These are phyloP conservation scores for Phymatocera aterrima DNA, from an alignment of 2,888 invertebrate genomes.

Conservation along the genomic window DNA sequence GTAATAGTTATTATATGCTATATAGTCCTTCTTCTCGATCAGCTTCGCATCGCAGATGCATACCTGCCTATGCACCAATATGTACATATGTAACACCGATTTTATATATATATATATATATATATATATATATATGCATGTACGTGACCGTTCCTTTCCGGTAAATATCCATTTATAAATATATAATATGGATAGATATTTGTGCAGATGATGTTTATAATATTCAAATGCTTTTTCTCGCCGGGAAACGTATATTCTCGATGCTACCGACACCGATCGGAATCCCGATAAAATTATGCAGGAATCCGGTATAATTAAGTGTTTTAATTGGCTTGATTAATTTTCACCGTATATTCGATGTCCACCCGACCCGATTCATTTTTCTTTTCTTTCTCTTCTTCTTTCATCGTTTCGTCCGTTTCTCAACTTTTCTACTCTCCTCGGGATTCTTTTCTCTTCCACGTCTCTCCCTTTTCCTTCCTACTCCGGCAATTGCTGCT, in stretches of 20 bases:
- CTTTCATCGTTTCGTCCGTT: neutral
- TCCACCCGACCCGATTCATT: neutral
- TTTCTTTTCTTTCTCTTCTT: neutral
- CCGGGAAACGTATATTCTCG: neutral
- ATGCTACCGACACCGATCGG: neutral
- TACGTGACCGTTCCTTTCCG: no score
- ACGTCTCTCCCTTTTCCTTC: no score
- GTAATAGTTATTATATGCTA: no score
- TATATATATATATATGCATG: neutral
- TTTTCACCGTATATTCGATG: conserved; percentile 51
- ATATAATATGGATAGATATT: no score
- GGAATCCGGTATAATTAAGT: conserved; percentile 58
- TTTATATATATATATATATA: neutral
- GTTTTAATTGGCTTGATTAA: conserved; percentile 59
- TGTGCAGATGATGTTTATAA: neutral
- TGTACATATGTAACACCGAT: neutral
- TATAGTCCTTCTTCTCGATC: neutral
- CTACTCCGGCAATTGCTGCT: no score
- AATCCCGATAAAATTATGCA: conserved; percentile 52
- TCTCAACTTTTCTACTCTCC: no score
- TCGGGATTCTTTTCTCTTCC: no score
- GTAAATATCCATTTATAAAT: neutral
- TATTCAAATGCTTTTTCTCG: neutral
- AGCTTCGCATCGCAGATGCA: neutral
- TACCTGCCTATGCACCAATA: neutral